Evolutionary conservation across 2,797 vertebrate species (phyloP), one percentile per base, ranked within the genome.

Genomic region (Sebastes ruberrimus): DNA sequence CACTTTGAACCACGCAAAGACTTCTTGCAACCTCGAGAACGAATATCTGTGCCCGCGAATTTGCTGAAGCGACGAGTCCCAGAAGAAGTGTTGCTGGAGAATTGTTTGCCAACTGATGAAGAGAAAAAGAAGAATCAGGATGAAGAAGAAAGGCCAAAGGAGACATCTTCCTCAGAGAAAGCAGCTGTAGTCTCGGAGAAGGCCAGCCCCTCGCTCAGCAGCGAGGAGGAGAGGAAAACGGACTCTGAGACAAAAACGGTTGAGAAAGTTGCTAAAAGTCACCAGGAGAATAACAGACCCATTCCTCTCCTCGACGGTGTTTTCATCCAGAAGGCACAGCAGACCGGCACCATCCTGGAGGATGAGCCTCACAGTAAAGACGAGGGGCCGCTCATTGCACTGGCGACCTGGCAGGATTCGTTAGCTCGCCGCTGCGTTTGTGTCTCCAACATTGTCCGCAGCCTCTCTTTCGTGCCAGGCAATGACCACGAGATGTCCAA

Each of bases 401-500:
- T 99, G 88, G 95, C 97, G 18, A 96, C 97, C 93, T 99, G 99
- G 99, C 98, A 99, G 95, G 98, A 99, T 94, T 97, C 98, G 11
- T 96, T 99, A 78, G 95, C 98, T 7, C 97, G 97, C 56, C 98
- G 98, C 88, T 99, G 99, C 83, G 82, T 99, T 92, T 99, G 99
- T 55, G 89, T 99, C 81, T 99, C 99, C n/a, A 99, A 99, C 83
- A 98, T 99, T 82, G 95, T 99, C 89, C 97, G 99, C 92, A 99
- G 99, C 95, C 96, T 99, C 93, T 99, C 99, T 0, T 99, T 99
- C 18, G 96, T 99, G 82, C 99, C 99, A 14, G 98, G 98, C 84
- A 99, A 99, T 74, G 99, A 99, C 94, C 97, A 97, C 53, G 98
- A 99, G 93, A 99, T 99, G 99, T 99, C 99, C 57, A 98, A 97